Evolutionary conservation across 2,113 vertebrate species (phyloP).

Genomic region (Ranitomeya variabilis): DNA sequence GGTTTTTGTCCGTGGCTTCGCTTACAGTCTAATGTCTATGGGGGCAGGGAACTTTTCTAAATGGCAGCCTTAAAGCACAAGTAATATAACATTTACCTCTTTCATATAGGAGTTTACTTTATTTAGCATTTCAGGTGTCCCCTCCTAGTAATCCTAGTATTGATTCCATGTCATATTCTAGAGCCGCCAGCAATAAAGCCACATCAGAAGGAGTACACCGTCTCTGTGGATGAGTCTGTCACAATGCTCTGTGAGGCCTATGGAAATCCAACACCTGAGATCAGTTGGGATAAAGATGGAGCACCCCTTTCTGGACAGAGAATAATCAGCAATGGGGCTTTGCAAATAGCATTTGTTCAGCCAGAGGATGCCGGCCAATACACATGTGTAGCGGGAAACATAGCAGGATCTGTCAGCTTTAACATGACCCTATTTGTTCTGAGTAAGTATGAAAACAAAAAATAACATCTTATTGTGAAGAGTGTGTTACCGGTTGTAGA

Average conservation of each 20-base stretch:
- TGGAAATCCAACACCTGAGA: slow-evolving; percentile 80
- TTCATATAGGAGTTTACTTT: neutral
- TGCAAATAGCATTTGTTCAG: slow-evolving; percentile 86
- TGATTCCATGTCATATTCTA: slow-evolving; percentile 61
- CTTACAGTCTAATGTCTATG: too few relatives aligned
- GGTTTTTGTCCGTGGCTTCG: too few relatives aligned
- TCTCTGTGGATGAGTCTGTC: slow-evolving; percentile 81
- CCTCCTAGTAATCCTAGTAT: neutral
- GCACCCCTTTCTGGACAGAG: slow-evolving; percentile 74
- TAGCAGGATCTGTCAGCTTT: slow-evolving; percentile 78
- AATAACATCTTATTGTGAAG: neutral
- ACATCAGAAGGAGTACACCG: slow-evolving; percentile 70
- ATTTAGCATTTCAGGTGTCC: neutral
- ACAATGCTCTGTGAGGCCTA: slow-evolving; percentile 81
- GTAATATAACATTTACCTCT: neutral
- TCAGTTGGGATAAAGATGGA: slow-evolving; percentile 87
- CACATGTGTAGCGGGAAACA: slow-evolving; percentile 84
- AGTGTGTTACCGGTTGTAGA: too few relatives aligned
- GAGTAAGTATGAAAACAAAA: slow-evolving; percentile 70
- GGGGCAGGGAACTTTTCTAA: too few relatives aligned
- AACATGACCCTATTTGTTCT: slow-evolving; percentile 79
- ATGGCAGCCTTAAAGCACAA: too few relatives aligned
- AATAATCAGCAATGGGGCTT: slow-evolving; percentile 81
- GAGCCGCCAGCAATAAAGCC: slow-evolving; percentile 86
- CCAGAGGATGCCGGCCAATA: slow-evolving; percentile 81